Conservation (phyloP, 2,113 vertebrate species). For the Calyptomena viridis region DNA sequence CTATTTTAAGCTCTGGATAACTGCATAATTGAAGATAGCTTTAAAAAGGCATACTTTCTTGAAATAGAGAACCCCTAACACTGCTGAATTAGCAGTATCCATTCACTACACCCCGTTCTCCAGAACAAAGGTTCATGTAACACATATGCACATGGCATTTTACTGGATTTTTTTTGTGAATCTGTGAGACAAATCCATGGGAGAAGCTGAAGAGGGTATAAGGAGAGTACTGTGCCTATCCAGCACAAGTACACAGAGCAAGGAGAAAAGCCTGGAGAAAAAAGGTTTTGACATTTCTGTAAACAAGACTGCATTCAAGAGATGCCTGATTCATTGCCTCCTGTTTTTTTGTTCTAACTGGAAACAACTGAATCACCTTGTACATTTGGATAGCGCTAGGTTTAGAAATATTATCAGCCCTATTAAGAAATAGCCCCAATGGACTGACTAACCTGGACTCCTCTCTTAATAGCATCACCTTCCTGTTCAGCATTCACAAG, state of each 20-base stretch:
- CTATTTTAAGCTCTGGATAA: not conserved
- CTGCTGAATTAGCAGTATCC: not conserved
- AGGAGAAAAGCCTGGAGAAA: not conserved
- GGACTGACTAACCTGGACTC: not conserved
- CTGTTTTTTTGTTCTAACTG: not conserved
- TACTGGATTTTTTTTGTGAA: not conserved
- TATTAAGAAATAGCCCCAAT: not conserved
- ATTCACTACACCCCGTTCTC: not conserved
- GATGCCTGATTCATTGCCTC: not conserved
- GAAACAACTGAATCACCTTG: not conserved
- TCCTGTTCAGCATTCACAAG: accelerated
- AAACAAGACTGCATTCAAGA: not conserved
- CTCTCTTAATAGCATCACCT: not conserved
- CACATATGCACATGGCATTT: not conserved
- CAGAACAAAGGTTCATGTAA: not conserved
- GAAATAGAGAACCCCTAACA: not conserved
- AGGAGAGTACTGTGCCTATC: not conserved
- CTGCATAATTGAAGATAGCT: not conserved
- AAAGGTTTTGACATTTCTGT: not conserved
- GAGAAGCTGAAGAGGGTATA: not conserved
- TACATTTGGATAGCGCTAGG: not conserved
- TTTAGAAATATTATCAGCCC: not conserved
- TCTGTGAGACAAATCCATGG: not conserved
- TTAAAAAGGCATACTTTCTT: not conserved
- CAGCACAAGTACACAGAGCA: not conserved